Evolutionary conservation across 1,140 invertebrate species (phyloP).

Genomic region (Drosophila pseudoananassae): DNA sequence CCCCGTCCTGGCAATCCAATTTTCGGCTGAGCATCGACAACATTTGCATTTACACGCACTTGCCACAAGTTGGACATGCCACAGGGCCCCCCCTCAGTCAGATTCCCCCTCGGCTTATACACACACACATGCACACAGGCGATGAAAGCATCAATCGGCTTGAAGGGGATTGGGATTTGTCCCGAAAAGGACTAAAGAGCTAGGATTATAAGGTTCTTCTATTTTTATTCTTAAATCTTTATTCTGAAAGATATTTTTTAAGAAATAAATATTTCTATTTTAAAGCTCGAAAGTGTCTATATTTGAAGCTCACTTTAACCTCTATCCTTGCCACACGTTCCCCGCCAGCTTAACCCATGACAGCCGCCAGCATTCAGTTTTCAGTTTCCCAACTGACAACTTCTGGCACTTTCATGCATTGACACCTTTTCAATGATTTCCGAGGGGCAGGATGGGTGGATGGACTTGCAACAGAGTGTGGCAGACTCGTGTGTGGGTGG

Average conservation of each 20-base stretch:
- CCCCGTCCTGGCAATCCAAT: constrained; percentile 59
- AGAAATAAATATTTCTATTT: no score
- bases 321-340: background rate
- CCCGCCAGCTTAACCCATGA: constrained; percentile 25
- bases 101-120: constrained; percentile 1
- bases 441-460: background rate
- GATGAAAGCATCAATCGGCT: constrained; percentile 41
- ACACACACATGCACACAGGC: no score
- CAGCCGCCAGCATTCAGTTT: constrained; percentile 22
- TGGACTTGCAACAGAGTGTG: constrained; percentile 1
- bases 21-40: constrained; percentile 75
- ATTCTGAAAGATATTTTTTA: no score
- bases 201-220: no score
- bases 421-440: constrained; percentile 74
- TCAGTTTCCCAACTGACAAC: constrained; percentile 6
- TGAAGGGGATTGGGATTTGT: background rate
- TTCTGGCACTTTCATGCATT: constrained; percentile 55
- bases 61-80: constrained; percentile 71
- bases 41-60: constrained; percentile 80
- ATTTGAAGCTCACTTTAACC: background rate
- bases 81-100: constrained; percentile 25
- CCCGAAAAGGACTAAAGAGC: no score
- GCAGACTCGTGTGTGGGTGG: constrained; percentile 2
- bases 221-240: no score
- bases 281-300: no score